phyloP scores from a whole-genome alignment of 2,113 vertebrate species.

The Chitala chitala region DNA sequence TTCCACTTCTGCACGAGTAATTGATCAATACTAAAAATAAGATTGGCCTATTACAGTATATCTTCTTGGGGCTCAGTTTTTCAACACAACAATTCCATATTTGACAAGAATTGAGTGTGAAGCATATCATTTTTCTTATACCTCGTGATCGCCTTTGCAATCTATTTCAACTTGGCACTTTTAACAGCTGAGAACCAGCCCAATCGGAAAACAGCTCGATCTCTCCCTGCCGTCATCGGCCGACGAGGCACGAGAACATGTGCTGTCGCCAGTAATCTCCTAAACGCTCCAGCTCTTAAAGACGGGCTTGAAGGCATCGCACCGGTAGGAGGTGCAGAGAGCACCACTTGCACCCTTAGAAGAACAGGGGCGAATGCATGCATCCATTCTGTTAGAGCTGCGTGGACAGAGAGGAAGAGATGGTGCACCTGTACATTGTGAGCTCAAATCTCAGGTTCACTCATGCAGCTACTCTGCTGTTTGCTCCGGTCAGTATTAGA shows the following conservation, averaged over 20 bases:
- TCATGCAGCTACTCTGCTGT: not conserved
- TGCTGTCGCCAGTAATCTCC: not conserved
- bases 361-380: too few species aligned
- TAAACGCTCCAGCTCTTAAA: not conserved
- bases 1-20: constrained; percentile 23
- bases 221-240: not conserved
- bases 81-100: constrained; percentile 25
- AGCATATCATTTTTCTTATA: constrained; percentile 25
- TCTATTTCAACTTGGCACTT: not conserved
- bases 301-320: not conserved
- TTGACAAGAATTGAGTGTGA: constrained; percentile 23
- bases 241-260: not conserved
- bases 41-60: constrained; percentile 17
- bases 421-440: not conserved
- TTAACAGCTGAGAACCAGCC: not conserved
- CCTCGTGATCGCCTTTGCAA: not conserved
- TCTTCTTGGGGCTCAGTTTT: constrained; percentile 14
- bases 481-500: not conserved
- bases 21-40: constrained; percentile 28
- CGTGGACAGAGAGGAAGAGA: too few species aligned
- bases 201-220: not conserved
- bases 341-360: too few species aligned
- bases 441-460: not conserved
- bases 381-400: too few species aligned
- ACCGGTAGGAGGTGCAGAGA: not conserved